Percentiles rank a stretch among this genome's conserved stretches.
Evolutionary conservation across 1,140 invertebrate genomes (phyloP).

Genomic region (Formica selysi): DNA sequence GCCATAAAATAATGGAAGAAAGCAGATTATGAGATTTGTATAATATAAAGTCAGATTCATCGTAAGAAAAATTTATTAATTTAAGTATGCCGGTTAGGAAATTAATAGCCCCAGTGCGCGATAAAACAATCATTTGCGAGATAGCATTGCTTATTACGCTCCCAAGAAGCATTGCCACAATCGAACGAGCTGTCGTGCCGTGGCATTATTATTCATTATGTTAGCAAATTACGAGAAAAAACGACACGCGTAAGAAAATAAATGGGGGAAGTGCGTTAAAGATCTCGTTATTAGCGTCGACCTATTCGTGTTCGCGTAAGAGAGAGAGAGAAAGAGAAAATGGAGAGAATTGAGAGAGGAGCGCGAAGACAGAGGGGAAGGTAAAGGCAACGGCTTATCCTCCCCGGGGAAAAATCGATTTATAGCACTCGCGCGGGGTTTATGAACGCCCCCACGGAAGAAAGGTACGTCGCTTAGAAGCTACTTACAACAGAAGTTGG

Average conservation of each 20-base stretch:
- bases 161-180: background rate
- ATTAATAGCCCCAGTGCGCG: background rate
- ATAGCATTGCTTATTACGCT: background rate
- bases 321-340: background rate
- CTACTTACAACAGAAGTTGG: conserved; percentile 63
- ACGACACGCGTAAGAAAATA: background rate
- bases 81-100: background rate
- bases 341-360: background rate
- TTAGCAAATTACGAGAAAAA: conserved; percentile 13
- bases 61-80: conserved; percentile 7
- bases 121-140: conserved; percentile 1
- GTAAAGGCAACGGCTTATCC: conserved; percentile 2
- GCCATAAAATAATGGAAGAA: background rate
- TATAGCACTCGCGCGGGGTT: conserved; percentile 49
- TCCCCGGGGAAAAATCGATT: conserved; percentile 65
- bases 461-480: conserved; percentile 54
- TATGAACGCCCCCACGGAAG: conserved; percentile 55
- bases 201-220: background rate
- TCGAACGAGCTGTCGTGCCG: background rate
- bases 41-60: background rate
- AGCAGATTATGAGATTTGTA: background rate
- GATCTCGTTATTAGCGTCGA: conserved; percentile 46
- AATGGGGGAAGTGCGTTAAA: background rate
- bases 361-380: background rate
- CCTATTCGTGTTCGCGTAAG: conserved; percentile 16